phyloP scores from a whole-genome alignment of 35 echinoderm and acorn worm genomes.

The Ptychodera flava region DNA sequence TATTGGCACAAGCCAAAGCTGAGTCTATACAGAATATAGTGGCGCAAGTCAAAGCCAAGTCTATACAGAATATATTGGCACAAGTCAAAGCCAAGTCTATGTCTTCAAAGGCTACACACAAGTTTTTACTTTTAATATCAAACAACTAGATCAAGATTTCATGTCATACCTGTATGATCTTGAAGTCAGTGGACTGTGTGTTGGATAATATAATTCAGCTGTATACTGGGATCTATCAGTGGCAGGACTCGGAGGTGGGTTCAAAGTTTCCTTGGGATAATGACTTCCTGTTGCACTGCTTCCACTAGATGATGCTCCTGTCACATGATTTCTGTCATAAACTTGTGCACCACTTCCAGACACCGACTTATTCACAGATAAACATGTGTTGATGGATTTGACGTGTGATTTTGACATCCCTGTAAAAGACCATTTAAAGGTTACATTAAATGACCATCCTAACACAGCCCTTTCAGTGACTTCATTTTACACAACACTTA shows the following conservation, averaged over 20 bases:
- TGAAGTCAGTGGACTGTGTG: background rate
- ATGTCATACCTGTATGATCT: background rate
- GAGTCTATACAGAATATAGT: no score
- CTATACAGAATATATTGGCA: no score
- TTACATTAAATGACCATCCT: background rate
- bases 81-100: no score
- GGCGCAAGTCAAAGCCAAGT: no score
- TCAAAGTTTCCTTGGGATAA: slow-evolving; percentile 93
- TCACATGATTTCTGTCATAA: slow-evolving; percentile 65
- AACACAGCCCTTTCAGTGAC: no score
- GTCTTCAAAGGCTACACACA: no score
- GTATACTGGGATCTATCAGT: slow-evolving; percentile 78
- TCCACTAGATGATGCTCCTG: slow-evolving; percentile 85
- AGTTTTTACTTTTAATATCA: no score
- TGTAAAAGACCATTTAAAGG: slow-evolving; percentile 17
- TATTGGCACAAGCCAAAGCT: no score
- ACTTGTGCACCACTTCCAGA: slow-evolving; percentile 24
- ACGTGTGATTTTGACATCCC: slow-evolving; percentile 20
- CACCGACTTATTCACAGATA: background rate
- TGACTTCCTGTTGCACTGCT: slow-evolving; percentile 58
- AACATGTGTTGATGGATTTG: slow-evolving; percentile 74
- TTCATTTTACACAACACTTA: no score
- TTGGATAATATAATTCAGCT: slow-evolving; percentile 14
- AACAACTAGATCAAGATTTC: no score
- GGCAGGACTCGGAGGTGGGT: slow-evolving; percentile 87